Percentiles rank a stretch among this genome's conserved stretches.
phyloP scores from a whole-genome alignment of 1,140 invertebrate species.

The Bombus cullumanus region DNA sequence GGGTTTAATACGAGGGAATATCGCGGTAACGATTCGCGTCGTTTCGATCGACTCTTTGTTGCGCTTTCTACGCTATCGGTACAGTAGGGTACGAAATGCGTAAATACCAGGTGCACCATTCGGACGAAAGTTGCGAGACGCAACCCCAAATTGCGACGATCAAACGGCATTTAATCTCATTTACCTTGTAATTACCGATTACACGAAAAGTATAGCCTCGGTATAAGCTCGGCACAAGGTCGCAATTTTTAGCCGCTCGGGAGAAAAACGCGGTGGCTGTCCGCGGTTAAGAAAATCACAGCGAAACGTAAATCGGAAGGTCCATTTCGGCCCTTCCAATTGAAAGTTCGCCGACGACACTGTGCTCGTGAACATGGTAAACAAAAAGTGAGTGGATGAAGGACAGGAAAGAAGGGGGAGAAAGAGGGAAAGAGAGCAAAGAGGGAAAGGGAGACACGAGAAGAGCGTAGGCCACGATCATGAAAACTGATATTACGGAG shows the following conservation, averaged over 20 bases:
- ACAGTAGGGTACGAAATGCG: neutral
- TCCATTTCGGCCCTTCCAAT: neutral
- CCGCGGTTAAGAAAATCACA: neutral
- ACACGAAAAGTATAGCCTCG: neutral
- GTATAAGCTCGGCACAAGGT: neutral
- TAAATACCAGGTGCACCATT: neutral
- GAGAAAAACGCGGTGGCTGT: no score
- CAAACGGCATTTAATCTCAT: slow-evolving; percentile 3
- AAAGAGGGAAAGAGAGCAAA: neutral
- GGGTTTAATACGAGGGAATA: neutral
- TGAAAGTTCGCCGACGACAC: neutral
- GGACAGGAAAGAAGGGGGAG: neutral
- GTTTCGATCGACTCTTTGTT: neutral
- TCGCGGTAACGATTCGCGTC: neutral
- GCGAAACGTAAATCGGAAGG: neutral
- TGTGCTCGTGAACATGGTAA: neutral
- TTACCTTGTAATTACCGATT: neutral
- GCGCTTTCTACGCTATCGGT: neutral
- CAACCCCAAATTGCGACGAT: neutral
- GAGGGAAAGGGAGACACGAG: slow-evolving; percentile 1
- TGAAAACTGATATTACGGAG: slow-evolving; percentile 63
- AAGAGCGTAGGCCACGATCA: slow-evolving; percentile 53
- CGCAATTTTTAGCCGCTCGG: neutral
- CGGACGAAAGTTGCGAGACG: neutral
- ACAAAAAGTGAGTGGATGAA: slow-evolving; percentile 2